Conservation (phyloP, 1,140 invertebrate genomes). For the Epicauta chinensis region DNA sequence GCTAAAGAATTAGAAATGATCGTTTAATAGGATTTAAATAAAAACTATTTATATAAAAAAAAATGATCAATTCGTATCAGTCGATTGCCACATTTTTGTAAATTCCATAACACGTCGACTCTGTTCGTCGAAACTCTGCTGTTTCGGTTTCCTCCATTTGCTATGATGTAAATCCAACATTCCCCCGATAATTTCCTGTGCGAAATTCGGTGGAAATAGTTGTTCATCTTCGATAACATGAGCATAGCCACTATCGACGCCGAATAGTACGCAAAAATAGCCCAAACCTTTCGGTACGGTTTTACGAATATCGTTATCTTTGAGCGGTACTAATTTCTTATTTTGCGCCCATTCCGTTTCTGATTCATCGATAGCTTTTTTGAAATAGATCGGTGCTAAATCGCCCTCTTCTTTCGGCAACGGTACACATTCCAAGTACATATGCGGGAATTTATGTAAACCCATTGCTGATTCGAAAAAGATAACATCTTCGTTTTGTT, state of each 20-base stretch:
- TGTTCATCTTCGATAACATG: constrained; percentile 95
- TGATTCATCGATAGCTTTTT: constrained; percentile 93
- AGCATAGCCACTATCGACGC: constrained; percentile 81
- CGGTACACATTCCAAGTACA: constrained; percentile 84
- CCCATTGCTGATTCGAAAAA: constrained; percentile 85
- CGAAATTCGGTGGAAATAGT: constrained; percentile 85
- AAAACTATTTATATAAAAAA: constrained; percentile 1
- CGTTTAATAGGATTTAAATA: constrained; percentile 60
- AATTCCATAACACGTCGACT: constrained; percentile 62
- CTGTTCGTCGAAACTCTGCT: constrained; percentile 65
- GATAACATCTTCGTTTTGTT: constrained; percentile 69
- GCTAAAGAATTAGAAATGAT: constrained; percentile 99
- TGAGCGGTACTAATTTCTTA: constrained; percentile 87
- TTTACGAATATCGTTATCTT: constrained; percentile 63
- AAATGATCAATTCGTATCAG: constrained; percentile 12
- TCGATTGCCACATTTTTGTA: constrained; percentile 54
- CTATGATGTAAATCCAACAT: constrained; percentile 84
- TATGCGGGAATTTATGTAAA: constrained; percentile 73
- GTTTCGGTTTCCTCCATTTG: constrained; percentile 75
- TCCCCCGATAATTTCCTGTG: constrained; percentile 90
- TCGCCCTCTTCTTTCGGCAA: constrained; percentile 74
- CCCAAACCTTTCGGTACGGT: constrained; percentile 89
- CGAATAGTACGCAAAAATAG: constrained; percentile 93
- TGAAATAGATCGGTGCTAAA: constrained; percentile 91
- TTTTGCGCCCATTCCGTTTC: constrained; percentile 93